Evolutionary conservation across 2,888 invertebrate genomes (phyloP).

Genomic region (Agrochola circellaris): DNA sequence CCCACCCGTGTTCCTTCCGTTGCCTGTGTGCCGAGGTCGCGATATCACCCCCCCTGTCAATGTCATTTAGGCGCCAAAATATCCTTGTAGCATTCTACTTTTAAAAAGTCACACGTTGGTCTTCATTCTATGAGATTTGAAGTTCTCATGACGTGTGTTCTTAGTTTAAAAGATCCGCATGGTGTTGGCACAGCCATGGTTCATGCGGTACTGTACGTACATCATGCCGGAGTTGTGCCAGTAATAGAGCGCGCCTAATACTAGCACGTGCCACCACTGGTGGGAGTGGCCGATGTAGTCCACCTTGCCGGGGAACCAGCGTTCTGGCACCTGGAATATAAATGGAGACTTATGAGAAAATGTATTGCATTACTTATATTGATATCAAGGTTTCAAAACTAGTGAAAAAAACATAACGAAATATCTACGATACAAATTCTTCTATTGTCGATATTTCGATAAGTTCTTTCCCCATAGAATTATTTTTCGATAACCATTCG

Average conservation of each 20-base stretch:
- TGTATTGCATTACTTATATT: not conserved
- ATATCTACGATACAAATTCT: not conserved
- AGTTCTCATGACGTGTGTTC: not conserved
- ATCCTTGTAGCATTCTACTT: not conserved
- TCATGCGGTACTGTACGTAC: conserved; percentile 95
- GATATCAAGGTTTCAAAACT: not conserved
- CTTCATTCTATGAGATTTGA: not conserved
- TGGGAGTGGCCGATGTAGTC: conserved; percentile 98
- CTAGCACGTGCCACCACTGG: conserved; percentile 99
- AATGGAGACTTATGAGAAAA: not conserved
- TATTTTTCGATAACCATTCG: no score
- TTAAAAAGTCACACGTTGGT: not conserved
- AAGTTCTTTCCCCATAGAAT: no score
- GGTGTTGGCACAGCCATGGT: conserved; percentile 93
- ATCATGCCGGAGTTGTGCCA: conserved; percentile 98
- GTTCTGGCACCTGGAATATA: conserved; percentile 93
- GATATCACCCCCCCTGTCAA: not conserved
- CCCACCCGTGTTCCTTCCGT: no score
- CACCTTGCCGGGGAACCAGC: conserved; percentile 96
- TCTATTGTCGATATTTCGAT: no score
- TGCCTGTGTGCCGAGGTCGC: no score
- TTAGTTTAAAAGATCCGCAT: conserved; percentile 91
- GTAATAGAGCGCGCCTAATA: conserved; percentile 96
- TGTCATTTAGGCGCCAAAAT: not conserved
- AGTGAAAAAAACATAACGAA: not conserved